Conservation (phyloP, 2,888 invertebrate genomes). For the Hypercompe scribonia region DNA sequence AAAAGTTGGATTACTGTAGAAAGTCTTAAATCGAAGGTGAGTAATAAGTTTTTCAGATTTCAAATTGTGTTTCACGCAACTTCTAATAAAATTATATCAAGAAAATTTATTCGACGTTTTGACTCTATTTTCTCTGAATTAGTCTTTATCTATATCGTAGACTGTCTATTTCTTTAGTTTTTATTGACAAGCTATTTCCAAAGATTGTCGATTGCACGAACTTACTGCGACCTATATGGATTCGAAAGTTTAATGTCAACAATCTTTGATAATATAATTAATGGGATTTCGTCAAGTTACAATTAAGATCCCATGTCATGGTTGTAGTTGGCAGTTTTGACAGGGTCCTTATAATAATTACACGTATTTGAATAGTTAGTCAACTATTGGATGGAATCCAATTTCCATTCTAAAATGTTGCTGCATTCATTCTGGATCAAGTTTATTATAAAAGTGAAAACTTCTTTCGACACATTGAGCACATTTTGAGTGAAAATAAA, state of each 20-base stretch:
- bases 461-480: too few species aligned
- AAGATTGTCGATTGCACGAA: not conserved
- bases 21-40: too few species aligned
- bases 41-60: too few species aligned
- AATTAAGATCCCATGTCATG: constrained; percentile 28
- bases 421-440: not conserved
- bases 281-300: constrained; percentile 21
- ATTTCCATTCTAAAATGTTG: not conserved
- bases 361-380: not conserved
- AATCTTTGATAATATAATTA: constrained; percentile 30
- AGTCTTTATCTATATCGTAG: too few species aligned
- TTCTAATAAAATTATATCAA: too few species aligned
- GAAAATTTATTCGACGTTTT: too few species aligned
- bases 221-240: not conserved
- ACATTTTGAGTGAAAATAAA: too few species aligned
- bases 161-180: not conserved
- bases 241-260: not conserved
- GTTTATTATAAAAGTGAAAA: too few species aligned
- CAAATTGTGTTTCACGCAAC: too few species aligned
- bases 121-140: too few species aligned
- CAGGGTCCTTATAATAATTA: constrained; percentile 23
- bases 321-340: constrained; percentile 27
- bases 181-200: not conserved
- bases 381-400: not conserved
- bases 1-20: too few species aligned